Evolutionary conservation across 1,140 invertebrate species (phyloP), one percentile per base, ranked within the genome.

Genomic region (Mesaphorura yosii): DNA sequence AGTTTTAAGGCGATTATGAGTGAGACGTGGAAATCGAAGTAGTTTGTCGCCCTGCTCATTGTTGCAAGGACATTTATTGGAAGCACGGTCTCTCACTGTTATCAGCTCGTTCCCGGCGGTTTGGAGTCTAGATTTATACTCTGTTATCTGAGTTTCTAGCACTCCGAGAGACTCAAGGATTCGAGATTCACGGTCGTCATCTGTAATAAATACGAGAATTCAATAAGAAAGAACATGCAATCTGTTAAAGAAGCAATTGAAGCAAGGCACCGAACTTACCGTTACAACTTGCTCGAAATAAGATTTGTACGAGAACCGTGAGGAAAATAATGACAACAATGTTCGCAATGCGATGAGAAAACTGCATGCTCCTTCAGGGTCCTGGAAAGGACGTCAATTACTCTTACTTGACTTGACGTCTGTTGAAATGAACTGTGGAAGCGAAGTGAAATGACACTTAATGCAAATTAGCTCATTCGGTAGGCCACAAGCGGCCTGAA

Each of bases 101-200:
- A 51, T 19, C 22, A 58, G 17, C 42, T 53, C 51, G 45, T 15
- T 38, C 17, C 60, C 50, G 22, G 56, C 38, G 3, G 56, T 53
- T 31, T 51, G 45, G 25, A 62, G 42, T 15, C 29, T 23, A 15
- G 56, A 34, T 37, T 56, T 51, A 51, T 62, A 62, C 34, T 58
- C 56, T 25, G 39, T 56, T 1, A 62, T 53, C 38, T 58, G 53
- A 2, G 54, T 57, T 31, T 62, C 60, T 20, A 62, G 47, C 14
- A 29, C 45, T n/a, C 56, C 57, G 25, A 62, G 26, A 19, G 51
- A 29, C 14, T 46, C 44, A 10, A 58, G 37, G n/a, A 62, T 56
- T 51, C 49, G 55, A 2, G 49, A 42, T 39, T 58, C 60, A 45
- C 52, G 51, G 28, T 59, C 57, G 39, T 58, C 56, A 22, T 56